A percentile compares a stretch with the other conserved stretches of the same genome.
phyloP scores from a whole-genome alignment of 2,797 vertebrate genomes.

The Morelia viridis region DNA sequence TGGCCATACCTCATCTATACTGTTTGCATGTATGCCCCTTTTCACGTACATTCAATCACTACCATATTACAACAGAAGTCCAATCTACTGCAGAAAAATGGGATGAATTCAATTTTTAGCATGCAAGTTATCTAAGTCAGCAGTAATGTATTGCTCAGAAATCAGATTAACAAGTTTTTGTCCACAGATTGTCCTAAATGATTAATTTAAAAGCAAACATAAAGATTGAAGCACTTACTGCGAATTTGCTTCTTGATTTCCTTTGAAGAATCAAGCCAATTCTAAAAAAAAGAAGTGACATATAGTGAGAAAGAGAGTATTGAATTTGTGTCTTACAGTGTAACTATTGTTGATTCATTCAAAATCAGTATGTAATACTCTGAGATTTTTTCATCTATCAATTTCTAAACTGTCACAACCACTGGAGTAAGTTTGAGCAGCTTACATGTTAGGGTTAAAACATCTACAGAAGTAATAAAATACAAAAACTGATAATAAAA shows the following conservation, averaged over 20 bases:
- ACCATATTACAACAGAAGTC: neutral
- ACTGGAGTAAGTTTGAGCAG: neutral
- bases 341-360: neutral
- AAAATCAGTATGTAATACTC: neutral
- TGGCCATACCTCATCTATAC: neutral
- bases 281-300: constrained; percentile 70
- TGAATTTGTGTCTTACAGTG: constrained; percentile 19
- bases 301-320: constrained; percentile 20
- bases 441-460: neutral
- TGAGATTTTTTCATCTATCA: neutral
- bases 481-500: neutral
- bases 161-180: neutral
- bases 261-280: constrained; percentile 93
- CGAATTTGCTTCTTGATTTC: constrained; percentile 94
- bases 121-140: neutral
- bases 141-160: neutral
- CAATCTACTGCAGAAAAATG: neutral
- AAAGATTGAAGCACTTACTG: constrained; percentile 82
- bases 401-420: neutral
- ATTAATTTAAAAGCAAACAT: neutral
- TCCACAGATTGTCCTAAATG: neutral
- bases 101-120: neutral
- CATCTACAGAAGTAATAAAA: neutral
- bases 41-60: neutral
- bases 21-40: neutral